A percentile compares a stretch with the other conserved stretches of the same genome.
phyloP scores from a whole-genome alignment of 2,797 vertebrate genomes.

The Semotilus atromaculatus region DNA sequence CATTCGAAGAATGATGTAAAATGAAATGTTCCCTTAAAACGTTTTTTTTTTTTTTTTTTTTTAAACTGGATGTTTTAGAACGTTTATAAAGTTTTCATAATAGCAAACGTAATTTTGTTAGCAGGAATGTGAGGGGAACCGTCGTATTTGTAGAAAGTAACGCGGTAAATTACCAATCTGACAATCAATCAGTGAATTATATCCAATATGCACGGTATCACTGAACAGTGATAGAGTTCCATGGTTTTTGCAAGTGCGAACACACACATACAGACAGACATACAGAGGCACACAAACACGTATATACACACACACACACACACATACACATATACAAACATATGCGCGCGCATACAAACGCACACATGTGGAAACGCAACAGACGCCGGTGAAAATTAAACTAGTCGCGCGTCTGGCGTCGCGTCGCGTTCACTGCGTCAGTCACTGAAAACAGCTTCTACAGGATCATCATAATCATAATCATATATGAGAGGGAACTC shows the following conservation, averaged over 20 bases:
- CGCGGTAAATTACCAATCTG: neutral
- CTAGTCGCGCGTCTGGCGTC: neutral
- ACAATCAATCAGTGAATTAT: neutral
- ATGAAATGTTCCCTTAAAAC: neutral
- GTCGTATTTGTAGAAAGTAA: neutral
- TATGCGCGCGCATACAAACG: neutral
- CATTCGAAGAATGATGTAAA: neutral
- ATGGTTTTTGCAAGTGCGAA: too few species aligned
- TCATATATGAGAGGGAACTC: neutral
- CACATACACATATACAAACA: neutral
- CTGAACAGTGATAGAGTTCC: too few species aligned
- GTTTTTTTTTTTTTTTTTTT: too few species aligned
- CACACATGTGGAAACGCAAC: neutral
- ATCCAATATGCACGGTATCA: too few species aligned
- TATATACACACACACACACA: too few species aligned
- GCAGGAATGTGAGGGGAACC: neutral
- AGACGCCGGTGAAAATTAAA: neutral
- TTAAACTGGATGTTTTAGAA: neutral
- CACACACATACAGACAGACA: too few species aligned
- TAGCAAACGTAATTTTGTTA: neutral
- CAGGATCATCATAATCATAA: too few species aligned
- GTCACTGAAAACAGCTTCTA: neutral
- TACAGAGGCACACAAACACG: too few species aligned
- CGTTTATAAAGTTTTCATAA: neutral
- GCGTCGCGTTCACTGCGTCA: neutral